Base-by-base conservation (phyloP, 92 coral and sea anemone genomes). In the Epizoanthus stellaris region DNA sequence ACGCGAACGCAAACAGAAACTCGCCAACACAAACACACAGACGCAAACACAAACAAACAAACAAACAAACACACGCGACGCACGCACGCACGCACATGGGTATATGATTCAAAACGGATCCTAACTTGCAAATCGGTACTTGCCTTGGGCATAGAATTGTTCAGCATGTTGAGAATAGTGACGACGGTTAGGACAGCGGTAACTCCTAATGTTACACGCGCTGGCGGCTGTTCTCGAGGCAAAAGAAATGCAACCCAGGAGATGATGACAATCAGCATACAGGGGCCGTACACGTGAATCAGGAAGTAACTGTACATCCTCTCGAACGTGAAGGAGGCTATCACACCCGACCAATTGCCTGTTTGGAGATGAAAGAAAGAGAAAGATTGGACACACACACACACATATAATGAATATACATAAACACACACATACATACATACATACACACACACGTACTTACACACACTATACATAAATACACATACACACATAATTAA, bases 101-200 rank as follows among this genome's bases (percentile, higher is more conserved):
- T 23, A 12, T 34, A 66, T 42, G 63, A 82, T 12, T 20, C 12
- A 70, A 61, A 7, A 38, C 36, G 67, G 16, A 14, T 9, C 16
- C 34, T 43, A 3, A 72, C 40, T 57, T 5, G 23, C 13, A 8
- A 7, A 74, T 17, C 1, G 16, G 5, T 36, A 6, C 75, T 64
- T 88, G 95, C 99, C 96, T 96, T 96, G 61, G 99, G 99, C 99
- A 96, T 96, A n/a, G 97, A 91, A 73, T 96, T 96, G 88, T 96
- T 96, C 4, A 95, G 91, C 97, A 96, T 91, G 77, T 96, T 96
- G 5, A 96, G 86, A 58, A 96, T 91, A 43, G 99, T 96, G 75
- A 96, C 99, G 47, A 95, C 98, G 23, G 99, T 96, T 7, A 96
- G 88, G 64, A 96, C 97, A 58, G 97, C 94, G 60, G 99, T 96